Conservation (phyloP, 64 coral and sea anemone species). For the Stichodactyla helianthus region DNA sequence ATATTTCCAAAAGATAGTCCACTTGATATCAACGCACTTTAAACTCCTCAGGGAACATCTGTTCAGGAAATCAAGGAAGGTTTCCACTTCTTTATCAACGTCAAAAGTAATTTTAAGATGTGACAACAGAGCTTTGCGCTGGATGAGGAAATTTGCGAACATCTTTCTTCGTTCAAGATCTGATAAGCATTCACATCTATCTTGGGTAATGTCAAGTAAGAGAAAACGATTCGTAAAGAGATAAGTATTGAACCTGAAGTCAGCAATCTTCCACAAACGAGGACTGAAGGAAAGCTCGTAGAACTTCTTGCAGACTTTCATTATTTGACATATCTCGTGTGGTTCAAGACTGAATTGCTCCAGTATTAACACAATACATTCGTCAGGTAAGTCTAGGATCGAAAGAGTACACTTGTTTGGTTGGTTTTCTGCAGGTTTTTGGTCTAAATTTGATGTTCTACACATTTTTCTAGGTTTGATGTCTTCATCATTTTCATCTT, state of each 20-base stretch:
- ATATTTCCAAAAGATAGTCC: constrained; percentile 33
- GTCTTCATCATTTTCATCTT: not conserved
- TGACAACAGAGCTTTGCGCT: constrained; percentile 44
- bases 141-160: constrained; percentile 60
- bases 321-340: constrained; percentile 40
- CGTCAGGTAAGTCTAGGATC: constrained; percentile 42
- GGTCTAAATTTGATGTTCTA: not conserved
- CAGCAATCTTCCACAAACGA: constrained; percentile 38
- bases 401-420: not conserved
- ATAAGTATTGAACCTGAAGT: constrained; percentile 31
- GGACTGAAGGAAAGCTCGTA: constrained; percentile 40
- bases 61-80: constrained; percentile 32
- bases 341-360: not conserved
- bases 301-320: constrained; percentile 32
- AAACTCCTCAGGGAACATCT: constrained; percentile 50
- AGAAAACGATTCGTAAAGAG: not conserved
- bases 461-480: not conserved
- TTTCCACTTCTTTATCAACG: constrained; percentile 35
- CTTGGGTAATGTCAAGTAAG: not conserved
- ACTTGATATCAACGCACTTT: constrained; percentile 38
- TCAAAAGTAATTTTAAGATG: constrained; percentile 25
- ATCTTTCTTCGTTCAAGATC: constrained; percentile 34
- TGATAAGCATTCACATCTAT: constrained; percentile 11
- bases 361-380: constrained; percentile 44
- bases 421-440: not conserved